Percentiles rank a stretch among this genome's conserved stretches.
phyloP scores from a whole-genome alignment of 2,113 vertebrate genomes.

The Gasterosteus nipponicus region DNA sequence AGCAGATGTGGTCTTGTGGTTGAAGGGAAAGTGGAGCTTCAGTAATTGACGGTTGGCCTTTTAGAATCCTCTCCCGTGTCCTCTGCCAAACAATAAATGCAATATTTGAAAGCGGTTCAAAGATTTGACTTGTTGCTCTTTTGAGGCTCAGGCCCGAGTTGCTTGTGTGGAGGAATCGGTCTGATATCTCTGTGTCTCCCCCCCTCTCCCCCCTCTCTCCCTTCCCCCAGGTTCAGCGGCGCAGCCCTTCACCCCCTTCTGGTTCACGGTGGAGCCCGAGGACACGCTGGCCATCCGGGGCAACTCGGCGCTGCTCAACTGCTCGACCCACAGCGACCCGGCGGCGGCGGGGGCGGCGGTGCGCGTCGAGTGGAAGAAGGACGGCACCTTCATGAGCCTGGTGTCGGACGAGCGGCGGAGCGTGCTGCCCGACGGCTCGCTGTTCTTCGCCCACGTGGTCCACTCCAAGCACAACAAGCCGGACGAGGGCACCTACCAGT shows the following conservation, averaged over 20 bases:
- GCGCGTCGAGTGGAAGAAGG: constrained; percentile 95
- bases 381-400: constrained; percentile 91
- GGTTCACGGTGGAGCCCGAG: constrained; percentile 91
- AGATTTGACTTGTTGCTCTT: neutral
- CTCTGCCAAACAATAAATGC: neutral
- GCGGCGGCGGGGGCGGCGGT: constrained; percentile 65
- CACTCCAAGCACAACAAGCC: constrained; percentile 99
- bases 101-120: neutral
- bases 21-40: constrained; percentile 6
- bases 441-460: constrained; percentile 88
- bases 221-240: constrained; percentile 80
- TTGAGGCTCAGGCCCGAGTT: neutral
- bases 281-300: constrained; percentile 88
- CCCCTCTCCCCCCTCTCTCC: neutral
- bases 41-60: neutral
- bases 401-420: constrained; percentile 90
- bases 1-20: neutral
- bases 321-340: constrained; percentile 86
- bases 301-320: constrained; percentile 88
- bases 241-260: constrained; percentile 91
- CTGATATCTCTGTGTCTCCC: neutral
- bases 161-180: neutral
- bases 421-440: constrained; percentile 89
- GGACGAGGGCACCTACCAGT: constrained; percentile 96
- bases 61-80: neutral